Conservation (phyloP, 1,140 invertebrate genomes). For the Caerostris extrusa region DNA sequence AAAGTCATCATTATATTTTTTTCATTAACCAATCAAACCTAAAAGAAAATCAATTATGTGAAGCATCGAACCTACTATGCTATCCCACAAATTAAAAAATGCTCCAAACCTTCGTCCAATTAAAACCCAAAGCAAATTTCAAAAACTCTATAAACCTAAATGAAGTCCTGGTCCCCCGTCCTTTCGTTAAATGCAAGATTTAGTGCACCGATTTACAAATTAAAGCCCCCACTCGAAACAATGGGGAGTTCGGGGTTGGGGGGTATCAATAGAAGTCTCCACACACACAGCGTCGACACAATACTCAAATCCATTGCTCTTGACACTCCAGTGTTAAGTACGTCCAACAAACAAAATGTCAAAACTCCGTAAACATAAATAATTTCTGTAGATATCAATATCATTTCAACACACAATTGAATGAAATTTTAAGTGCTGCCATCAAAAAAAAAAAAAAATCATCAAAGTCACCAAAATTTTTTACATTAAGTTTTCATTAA, state of each 20-base stretch:
- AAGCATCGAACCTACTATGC: too few relatives aligned
- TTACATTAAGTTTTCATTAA: too few relatives aligned
- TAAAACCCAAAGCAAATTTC: background rate
- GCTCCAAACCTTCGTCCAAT: background rate
- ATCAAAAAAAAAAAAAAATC: too few relatives aligned
- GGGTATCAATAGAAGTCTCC: background rate
- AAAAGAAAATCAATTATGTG: too few relatives aligned
- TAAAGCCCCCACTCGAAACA: background rate
- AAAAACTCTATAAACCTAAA: background rate
- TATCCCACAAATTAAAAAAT: background rate
- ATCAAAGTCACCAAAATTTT: too few relatives aligned
- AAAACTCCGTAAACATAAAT: too few relatives aligned
- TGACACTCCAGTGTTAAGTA: constrained; percentile 18
- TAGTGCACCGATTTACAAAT: constrained; percentile 17
- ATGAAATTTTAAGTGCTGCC: too few relatives aligned
- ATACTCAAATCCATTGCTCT: background rate
- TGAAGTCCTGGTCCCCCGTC: background rate
- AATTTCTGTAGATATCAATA: too few relatives aligned
- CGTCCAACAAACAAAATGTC: background rate
- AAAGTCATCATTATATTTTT: background rate
- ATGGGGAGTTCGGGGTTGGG: background rate
- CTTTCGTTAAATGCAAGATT: background rate
- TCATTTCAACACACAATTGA: too few relatives aligned
- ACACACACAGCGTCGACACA: background rate
- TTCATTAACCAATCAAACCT: background rate